Evolutionary conservation across 2,888 invertebrate species (phyloP).

Genomic region (Drosophila pseudotakahashii): DNA sequence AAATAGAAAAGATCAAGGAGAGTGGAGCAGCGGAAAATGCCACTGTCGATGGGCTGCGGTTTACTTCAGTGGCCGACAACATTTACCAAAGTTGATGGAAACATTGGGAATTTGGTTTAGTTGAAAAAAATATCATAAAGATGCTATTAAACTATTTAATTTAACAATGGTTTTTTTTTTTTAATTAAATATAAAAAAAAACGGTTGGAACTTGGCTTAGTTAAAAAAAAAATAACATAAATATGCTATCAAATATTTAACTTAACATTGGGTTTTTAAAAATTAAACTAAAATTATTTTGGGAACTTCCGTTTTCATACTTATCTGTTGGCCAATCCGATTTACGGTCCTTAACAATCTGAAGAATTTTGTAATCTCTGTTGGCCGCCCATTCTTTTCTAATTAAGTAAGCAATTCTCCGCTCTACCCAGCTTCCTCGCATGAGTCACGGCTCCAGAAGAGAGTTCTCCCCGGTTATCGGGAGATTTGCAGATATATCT

Average conservation of each 20-base stretch:
- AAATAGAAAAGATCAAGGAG: slow-evolving; percentile 46
- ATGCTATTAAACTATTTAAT: no score
- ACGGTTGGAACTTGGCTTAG: background rate
- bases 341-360: slow-evolving; percentile 9
- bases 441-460: slow-evolving; percentile 26
- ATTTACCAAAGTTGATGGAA: slow-evolving; percentile 24
- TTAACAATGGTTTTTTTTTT: no score
- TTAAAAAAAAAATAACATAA: background rate
- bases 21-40: slow-evolving; percentile 32
- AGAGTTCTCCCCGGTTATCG: slow-evolving; percentile 23
- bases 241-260: no score
- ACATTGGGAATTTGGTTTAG: slow-evolving; percentile 2
- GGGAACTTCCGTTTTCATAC: background rate
- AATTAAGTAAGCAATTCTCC: slow-evolving; percentile 37
- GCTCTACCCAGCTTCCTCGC: slow-evolving; percentile 20
- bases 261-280: no score
- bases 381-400: slow-evolving; percentile 29
- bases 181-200: no score
- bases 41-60: slow-evolving; percentile 32
- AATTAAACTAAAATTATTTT: background rate
- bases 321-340: background rate
- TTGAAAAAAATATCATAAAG: background rate
- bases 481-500: slow-evolving; percentile 31
- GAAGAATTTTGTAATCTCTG: slow-evolving; percentile 5
- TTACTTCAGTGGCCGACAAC: slow-evolving; percentile 29